Conservation (phyloP, 2,113 vertebrate species). For the Apus apus region DNA sequence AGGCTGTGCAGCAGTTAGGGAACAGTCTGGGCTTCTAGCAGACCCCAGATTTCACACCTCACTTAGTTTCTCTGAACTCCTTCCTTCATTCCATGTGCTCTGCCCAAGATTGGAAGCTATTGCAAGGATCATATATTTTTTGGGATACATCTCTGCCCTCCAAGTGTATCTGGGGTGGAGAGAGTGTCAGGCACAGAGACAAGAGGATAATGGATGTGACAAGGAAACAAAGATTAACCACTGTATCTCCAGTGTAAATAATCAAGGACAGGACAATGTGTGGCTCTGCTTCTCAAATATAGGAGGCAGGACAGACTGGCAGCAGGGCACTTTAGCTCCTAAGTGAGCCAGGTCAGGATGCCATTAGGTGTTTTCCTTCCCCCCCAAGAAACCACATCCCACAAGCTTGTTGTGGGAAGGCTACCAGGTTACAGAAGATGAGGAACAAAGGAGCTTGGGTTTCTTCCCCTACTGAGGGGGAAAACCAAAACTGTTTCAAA, state of each 20-base stretch:
- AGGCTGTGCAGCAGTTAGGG: neutral
- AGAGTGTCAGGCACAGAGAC: neutral
- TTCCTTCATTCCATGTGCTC: neutral
- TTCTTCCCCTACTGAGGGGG: neutral
- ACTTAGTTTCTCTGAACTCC: neutral
- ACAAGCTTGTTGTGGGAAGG: neutral
- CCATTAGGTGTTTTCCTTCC: neutral
- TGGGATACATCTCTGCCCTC: neutral
- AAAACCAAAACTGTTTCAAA: neutral
- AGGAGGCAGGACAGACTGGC: neutral
- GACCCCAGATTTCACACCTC: neutral
- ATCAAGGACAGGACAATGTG: neutral
- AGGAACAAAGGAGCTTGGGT: neutral
- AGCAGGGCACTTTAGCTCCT: neutral
- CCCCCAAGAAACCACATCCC: neutral
- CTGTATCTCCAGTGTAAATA: neutral
- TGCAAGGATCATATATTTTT: rapidly evolving
- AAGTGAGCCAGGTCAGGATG: neutral
- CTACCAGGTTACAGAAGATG: neutral
- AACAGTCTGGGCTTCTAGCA: neutral
- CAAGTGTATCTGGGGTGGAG: neutral
- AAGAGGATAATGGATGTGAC: neutral
- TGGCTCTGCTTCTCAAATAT: neutral
- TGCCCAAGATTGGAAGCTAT: neutral
- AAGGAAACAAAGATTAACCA: neutral